Evolutionary conservation across 1,140 invertebrate genomes (phyloP), one percentile per base, ranked within the genome.

Genomic region (Drosophila lacertosa): DNA sequence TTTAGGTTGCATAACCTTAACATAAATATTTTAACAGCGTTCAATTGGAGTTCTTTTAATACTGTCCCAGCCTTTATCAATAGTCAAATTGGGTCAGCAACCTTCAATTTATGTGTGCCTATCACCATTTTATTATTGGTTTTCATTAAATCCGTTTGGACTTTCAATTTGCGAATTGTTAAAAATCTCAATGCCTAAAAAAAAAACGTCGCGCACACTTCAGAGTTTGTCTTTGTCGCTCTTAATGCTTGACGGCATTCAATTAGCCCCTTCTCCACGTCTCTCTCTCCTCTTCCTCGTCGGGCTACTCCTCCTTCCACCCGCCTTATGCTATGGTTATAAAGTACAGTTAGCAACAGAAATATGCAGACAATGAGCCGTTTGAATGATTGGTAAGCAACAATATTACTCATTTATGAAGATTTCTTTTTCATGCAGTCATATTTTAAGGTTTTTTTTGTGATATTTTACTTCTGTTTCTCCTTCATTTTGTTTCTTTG

Each of bases 351-450:
- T 82, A 47, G 58, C 39, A 64, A 70, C 59, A 39, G 39, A 54
- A 45, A 29, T 29, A 60, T 48, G 32, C 16, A 69, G 35, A 58
- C 22, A 66, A 39, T 48, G 29, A 51, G 9, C 7, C 3, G 39
- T 18, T 45, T 66, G 51, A 51, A 44, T 37, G 29, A 50, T n/a
- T 42, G 64, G 7, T 39, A 47, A 55, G 20, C 63, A 42, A 86
- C 73, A 77, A 86, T 86, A 77, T 86, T 74, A 70, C 67, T 84
- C 77, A 84, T 77, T 84, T 86, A 67, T 70, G 24, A 74, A 65
- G 51, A 67, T 59, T 63, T 65, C 51, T 72, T 47, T 39, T 54
- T 54, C 13, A 40, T 37, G 29, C 47, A 50, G 18, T 53, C 50
- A 7, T 26, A 15, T 33, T 51, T 26, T 32, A 35, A 33, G 35